Evolutionary conservation across 2,888 invertebrate species (phyloP).

Genomic region (Xylophagus ater): DNA sequence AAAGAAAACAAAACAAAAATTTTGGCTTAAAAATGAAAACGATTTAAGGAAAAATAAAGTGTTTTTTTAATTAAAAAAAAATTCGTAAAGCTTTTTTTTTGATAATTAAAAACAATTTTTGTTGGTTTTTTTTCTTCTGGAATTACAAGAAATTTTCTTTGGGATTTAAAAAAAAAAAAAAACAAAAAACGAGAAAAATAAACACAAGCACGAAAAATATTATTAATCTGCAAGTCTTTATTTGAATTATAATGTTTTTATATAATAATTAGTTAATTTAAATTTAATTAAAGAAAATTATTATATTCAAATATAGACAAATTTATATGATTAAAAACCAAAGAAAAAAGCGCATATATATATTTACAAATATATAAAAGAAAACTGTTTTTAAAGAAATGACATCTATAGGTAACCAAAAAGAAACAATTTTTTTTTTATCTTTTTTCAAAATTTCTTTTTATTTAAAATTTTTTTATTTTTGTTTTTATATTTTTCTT

Average conservation of each 20-base stretch:
- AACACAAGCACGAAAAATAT: not conserved
- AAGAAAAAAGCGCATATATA: not conserved
- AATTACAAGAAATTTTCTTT: no score
- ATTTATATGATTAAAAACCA: not conserved
- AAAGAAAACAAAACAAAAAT: slow-evolving; percentile 1
- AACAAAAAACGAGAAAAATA: no score
- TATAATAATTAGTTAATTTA: slow-evolving; percentile 1
- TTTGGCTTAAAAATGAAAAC: not conserved
- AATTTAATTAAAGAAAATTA: not conserved
- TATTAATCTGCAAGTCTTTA: not conserved
- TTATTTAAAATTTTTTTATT: slow-evolving; percentile 1
- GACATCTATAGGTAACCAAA: slow-evolving; percentile 19
- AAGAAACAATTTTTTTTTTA: slow-evolving; percentile 11
- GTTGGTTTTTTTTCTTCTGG: no score
- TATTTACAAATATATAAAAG: not conserved
- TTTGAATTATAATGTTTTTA: not conserved
- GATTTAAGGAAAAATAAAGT: no score
- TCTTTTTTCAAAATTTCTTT: slow-evolving; percentile 5
- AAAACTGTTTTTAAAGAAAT: slow-evolving; percentile 11
- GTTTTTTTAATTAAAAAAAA: no score
- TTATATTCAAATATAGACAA: not conserved
- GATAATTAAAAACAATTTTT: no score
- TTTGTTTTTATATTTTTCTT: not conserved
- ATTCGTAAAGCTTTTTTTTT: no score
- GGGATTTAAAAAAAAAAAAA: no score